Evolutionary conservation across 2,888 invertebrate species (phyloP), one percentile per base, ranked within the genome.

Genomic region (Ischnura elegans): DNA sequence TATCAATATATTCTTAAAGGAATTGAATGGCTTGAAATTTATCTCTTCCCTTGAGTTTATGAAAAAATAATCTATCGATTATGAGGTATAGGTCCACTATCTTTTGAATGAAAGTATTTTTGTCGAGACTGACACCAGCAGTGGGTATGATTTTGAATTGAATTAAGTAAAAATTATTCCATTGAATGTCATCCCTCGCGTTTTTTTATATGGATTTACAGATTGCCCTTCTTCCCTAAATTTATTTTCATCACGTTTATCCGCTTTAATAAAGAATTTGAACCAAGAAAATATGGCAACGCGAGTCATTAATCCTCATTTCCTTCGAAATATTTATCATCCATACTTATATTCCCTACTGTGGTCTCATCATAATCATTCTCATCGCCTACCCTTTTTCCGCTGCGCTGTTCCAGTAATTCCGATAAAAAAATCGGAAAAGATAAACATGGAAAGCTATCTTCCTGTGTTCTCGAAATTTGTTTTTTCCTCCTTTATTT

Each of bases 401-500:
- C 76, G 0, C 29, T 36, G 8, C 36, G 0, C n/a, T 61, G 4
- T 61, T 61, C n/a, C 61, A 19, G 61, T n/a, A n/a, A 10, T 36
- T 13, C 76, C 36, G 25, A 36, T 36, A 76, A 76, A 76, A 61
- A 76, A 76, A 36, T 29, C 13, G 36, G 3, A 36, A 76, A 36
- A 76, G 36, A 76, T 36, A 36, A 61, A 61, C n/a, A n/a, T 19
- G 51, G 51, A 61, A 61, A 13, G 2, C 29, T 36, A 10, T 36
- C 13, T 25, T 45, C 45, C 21, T 25, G 13, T 0, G 45, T 86
- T 21, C 46, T 5, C n/a, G 86, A 13, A 46, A 86, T 86, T 45
- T 86, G 46, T 86, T 36, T 86, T 86, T 45, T 19, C 25, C 10
- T 45, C 86, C 36, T 86, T 86, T 45, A 86, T 86, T 86, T 86